Evolutionary conservation across 2,888 invertebrate genomes (phyloP).

Genomic region (Leucophora obtusa): DNA sequence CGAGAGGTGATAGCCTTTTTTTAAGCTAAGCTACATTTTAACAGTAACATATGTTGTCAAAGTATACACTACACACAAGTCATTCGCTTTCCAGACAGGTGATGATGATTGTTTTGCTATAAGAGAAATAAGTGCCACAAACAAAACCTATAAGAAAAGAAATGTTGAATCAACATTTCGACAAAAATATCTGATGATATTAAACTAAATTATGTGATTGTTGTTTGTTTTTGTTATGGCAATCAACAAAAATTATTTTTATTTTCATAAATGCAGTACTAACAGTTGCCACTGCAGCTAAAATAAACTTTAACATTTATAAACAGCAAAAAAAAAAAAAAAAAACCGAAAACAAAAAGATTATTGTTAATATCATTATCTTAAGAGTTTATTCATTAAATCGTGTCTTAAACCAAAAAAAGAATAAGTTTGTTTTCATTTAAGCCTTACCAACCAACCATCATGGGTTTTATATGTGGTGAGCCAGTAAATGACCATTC

Average conservation of each 20-base stretch:
- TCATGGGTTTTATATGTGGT: neutral
- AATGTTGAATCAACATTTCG: conserved; percentile 49
- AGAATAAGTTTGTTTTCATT: conserved; percentile 10
- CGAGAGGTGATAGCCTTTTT: conserved; percentile 48
- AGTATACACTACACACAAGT: conserved; percentile 36
- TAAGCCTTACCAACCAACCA: conserved; percentile 1
- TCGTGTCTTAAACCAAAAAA: conserved; percentile 27
- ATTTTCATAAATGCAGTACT: conserved; percentile 30
- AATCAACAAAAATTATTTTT: conserved; percentile 41
- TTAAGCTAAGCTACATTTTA: conserved; percentile 40
- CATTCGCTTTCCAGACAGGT: conserved; percentile 51
- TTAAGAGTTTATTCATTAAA: conserved; percentile 20
- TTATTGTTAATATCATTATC: conserved; percentile 49
- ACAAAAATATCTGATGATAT: conserved; percentile 47
- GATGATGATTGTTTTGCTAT: conserved; percentile 53
- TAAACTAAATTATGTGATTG: conserved; percentile 49
- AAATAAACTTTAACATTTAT: conserved; percentile 19
- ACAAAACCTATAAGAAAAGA: conserved; percentile 7
- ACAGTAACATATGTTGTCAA: conserved; percentile 45
- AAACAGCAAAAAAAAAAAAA: neutral
- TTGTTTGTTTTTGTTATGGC: conserved; percentile 51
- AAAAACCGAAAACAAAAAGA: conserved; percentile 22
- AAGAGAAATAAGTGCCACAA: conserved; percentile 39
- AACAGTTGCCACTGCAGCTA: conserved; percentile 50
- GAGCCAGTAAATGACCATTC: conserved; percentile 20